Evolutionary conservation across 2,797 vertebrate species (phyloP).

Genomic region (Enteromius viviparus): DNA sequence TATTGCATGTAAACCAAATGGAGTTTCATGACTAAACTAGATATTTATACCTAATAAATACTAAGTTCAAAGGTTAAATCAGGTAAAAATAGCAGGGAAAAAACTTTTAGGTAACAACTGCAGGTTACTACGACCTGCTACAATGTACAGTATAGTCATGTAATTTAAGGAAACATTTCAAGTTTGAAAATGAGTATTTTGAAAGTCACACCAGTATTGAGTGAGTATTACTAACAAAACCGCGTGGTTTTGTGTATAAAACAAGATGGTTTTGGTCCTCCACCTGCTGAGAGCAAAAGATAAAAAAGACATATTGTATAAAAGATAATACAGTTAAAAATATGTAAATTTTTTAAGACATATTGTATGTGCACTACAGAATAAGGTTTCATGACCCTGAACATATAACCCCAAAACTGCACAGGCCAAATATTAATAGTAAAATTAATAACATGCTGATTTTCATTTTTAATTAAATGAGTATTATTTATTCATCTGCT

Average conservation of each 20-base stretch:
- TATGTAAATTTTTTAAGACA: background rate
- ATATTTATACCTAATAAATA: background rate
- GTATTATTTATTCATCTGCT: too few relatives aligned
- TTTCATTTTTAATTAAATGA: background rate
- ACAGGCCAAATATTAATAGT: background rate
- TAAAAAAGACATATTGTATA: slow-evolving; percentile 37
- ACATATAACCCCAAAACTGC: background rate
- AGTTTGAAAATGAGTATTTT: background rate
- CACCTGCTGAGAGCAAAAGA: background rate
- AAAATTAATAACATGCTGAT: background rate
- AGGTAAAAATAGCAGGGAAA: background rate
- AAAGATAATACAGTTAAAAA: background rate
- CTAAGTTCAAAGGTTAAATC: background rate
- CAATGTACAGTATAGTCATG: background rate
- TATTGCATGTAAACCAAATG: background rate
- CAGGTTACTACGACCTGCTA: background rate
- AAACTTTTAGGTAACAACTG: background rate
- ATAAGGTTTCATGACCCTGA: background rate
- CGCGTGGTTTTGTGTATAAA: slow-evolving; percentile 81
- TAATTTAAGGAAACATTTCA: background rate
- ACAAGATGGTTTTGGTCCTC: slow-evolving; percentile 73
- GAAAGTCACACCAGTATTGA: too few relatives aligned
- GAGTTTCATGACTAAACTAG: background rate
- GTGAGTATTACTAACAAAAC: too few relatives aligned
- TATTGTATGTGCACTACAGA: background rate